These are phyloP conservation scores for Trichonephila clavata DNA, from an alignment of 1,140 invertebrate genomes.

Conservation along the genomic window DNA sequence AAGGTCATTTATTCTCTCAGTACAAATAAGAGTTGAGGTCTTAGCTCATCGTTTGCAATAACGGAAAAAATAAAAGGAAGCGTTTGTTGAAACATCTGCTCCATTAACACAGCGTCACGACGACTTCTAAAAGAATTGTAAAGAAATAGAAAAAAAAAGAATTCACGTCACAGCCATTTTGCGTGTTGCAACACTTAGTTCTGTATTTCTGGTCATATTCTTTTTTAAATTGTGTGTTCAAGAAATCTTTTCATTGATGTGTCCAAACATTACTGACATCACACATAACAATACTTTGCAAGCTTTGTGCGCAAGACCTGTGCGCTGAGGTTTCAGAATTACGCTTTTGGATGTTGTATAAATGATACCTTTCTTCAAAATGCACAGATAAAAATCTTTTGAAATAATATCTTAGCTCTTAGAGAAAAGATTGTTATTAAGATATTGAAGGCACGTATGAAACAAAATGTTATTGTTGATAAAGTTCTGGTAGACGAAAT, in stretches of 20 bases:
- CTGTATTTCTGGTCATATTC: background rate
- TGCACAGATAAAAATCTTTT: background rate
- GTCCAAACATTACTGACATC: background rate
- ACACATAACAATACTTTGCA: background rate
- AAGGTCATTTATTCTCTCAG: conserved; percentile 6
- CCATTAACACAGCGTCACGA: conserved; percentile 44
- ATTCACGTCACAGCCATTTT: background rate
- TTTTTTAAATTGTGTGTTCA: background rate
- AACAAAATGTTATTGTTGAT: background rate
- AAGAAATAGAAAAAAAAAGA: background rate
- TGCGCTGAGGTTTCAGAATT: background rate
- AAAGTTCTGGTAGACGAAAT: background rate
- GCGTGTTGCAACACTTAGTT: background rate
- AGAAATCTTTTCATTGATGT: background rate
- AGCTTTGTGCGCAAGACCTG: background rate
- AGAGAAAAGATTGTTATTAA: conserved; percentile 1
- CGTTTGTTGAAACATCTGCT: conserved; percentile 42
- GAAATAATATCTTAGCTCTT: background rate
- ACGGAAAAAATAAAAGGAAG: conserved; percentile 13
- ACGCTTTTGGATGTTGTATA: background rate
- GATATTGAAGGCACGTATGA: background rate
- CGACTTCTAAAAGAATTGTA: background rate
- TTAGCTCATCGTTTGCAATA: conserved; percentile 2
- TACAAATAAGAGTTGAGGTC: background rate
- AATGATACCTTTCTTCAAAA: background rate